Base-by-base conservation (phyloP, 2,113 vertebrate genomes). In the Hyperopisus bebe region DNA sequence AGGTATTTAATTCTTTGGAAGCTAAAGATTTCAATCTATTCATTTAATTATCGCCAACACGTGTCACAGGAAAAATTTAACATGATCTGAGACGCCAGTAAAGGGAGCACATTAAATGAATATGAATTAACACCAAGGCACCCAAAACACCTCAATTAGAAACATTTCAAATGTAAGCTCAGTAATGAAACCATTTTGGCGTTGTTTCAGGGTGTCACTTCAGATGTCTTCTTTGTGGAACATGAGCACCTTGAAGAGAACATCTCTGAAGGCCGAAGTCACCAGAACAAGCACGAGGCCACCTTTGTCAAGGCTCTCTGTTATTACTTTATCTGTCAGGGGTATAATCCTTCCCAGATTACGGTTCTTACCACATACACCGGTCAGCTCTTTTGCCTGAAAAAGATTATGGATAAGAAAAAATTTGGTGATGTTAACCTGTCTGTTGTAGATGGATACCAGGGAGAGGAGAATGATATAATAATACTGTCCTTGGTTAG, bases 391-490 rank as follows among this genome's bases (percentile, higher is more conserved):
- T 96, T 96, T 91, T 96, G 95, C 82, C 93, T 97, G 87, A 94
- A 92, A 13, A 95, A 91, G 24, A 93, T 96, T 53, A 95, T 97
- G 96, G 95, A 95, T 42, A 93, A 55, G 10, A 94, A 94, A 90
- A 91, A 88, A 0, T 97, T 96, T 0, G 94, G 96, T 88, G 95
- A 93, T 87, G 95, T 97, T 85, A 95, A 96, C 0, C 50, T 89
- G 13, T 89, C 48, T 19, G 96, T 97, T 31, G 96, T 97, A 11
- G 96, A 97, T 93, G 96, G 97, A 86, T 97, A 96, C 91, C 96
- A 97, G 89, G 96, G 96, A 3, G 96, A 97, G 80, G 96, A 97
- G 87, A 97, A 97, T n/a, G 96, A 97, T 88, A 96, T 97, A 83
- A 91, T 97, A 87, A 93, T 97, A 62, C 95, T 97, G 27, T 97